Evolutionary conservation across 2,888 invertebrate species (phyloP).

Genomic region (Anoplius nigerrimus): DNA sequence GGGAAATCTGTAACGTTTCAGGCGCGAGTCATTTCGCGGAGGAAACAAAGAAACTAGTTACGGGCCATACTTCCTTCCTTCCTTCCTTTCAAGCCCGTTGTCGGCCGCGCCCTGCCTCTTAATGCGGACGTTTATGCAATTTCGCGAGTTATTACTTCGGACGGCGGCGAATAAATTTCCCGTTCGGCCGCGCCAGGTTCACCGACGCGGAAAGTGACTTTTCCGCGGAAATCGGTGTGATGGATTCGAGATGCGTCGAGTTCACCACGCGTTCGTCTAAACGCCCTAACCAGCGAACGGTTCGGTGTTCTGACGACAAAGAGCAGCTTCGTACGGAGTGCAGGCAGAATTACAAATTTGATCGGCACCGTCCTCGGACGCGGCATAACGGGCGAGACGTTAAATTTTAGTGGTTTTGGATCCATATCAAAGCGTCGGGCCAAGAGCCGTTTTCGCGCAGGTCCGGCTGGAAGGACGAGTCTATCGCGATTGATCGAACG

Average conservation of each 20-base stretch:
- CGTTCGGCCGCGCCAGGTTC: too few species aligned
- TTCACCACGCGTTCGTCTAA: too few species aligned
- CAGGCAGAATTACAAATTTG: constrained; percentile 37
- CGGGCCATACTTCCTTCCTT: neutral
- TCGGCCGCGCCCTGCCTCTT: too few species aligned
- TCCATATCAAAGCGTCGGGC: constrained; percentile 39
- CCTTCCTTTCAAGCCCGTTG: too few species aligned
- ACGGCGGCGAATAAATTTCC: too few species aligned
- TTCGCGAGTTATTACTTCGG: too few species aligned
- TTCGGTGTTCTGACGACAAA: constrained; percentile 24
- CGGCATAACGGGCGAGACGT: constrained; percentile 36
- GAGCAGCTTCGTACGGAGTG: constrained; percentile 30
- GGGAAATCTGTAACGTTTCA: constrained; percentile 35
- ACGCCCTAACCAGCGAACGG: constrained; percentile 23
- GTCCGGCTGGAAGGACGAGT: neutral
- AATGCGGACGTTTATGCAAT: too few species aligned
- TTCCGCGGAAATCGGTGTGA: too few species aligned
- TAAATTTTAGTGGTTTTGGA: constrained; percentile 55
- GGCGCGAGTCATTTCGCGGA: constrained; percentile 21
- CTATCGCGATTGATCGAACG: too few species aligned
- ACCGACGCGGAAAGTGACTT: too few species aligned
- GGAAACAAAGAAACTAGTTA: constrained; percentile 1
- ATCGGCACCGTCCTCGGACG: constrained; percentile 30
- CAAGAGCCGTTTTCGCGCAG: constrained; percentile 34
- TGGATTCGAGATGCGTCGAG: too few species aligned